Evolutionary conservation across 2,797 vertebrate genomes (phyloP), one percentile per base, ranked within the genome.

Genomic region (Sparus aurata): DNA sequence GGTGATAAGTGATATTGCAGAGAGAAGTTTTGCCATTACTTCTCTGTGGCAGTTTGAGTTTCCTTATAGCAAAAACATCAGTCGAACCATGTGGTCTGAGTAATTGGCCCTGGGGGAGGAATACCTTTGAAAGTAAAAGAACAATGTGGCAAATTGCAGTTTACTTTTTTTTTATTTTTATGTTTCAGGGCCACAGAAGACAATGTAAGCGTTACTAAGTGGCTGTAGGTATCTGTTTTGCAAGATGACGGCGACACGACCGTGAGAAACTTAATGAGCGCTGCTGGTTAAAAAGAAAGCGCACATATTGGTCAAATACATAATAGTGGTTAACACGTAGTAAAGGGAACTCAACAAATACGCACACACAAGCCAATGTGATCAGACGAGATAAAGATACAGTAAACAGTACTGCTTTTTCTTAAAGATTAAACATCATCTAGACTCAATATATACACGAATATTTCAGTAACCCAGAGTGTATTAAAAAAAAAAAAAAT

Each of bases 1-100:
- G 64, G 69, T 90, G 93, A 92, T 91, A 91, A 93, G 91, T 90
- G 87, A 89, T 87, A 86, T 75, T 81, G 69, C 86, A 90, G 89
- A 77, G 83, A 75, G 69, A 80, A 46, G 20, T 66, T 80, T 78
- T 67, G 47, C 77, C 83, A 80, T 87, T 77, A 76, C 50, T 89
- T 84, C 72, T 85, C 83, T 79, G 74, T 58, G 70, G 82, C 58
- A 82, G 82, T 73, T 53, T 1, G 79, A 82, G 73, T 80, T 76
- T 71, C 57, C 87, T 75, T 86, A 83, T 82, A 71, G 66, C 59
- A 89, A 92, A 85, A 77, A 46, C 82, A 75, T 80, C 77, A 86
- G 59, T 49, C 23, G 63, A 83, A 85, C 83, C 73, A 82, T 71
- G 66, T 53, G 34, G 83, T 84, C 81, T 59, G 55, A 70, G 5